Evolutionary conservation across 2,113 vertebrate genomes (phyloP).

Genomic region (Cygnus atratus): DNA sequence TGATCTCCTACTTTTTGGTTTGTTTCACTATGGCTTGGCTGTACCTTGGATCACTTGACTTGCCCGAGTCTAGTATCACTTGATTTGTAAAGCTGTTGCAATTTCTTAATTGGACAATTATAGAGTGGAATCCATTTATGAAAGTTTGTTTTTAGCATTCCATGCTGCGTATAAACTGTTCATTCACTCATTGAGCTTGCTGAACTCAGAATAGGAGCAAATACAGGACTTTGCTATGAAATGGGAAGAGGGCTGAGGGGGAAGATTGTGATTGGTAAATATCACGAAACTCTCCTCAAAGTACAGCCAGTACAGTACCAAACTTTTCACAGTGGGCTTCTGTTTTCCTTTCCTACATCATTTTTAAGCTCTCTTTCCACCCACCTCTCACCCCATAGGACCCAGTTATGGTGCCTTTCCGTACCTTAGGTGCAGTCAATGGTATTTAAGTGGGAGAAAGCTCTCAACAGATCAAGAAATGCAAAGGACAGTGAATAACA

Average conservation of each 20-base stretch:
- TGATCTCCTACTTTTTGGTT: neutral
- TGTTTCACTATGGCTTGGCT: constrained; percentile 38
- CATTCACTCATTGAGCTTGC: neutral
- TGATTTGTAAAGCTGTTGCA: constrained; percentile 22
- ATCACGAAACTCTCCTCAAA: neutral
- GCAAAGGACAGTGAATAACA: neutral
- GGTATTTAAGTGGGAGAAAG: neutral
- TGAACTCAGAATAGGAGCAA: neutral
- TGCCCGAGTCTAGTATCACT: neutral
- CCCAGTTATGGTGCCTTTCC: neutral
- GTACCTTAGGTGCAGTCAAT: neutral
- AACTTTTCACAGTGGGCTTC: neutral
- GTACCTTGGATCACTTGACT: neutral
- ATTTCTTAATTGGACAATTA: constrained; percentile 20
- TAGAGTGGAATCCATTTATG: neutral
- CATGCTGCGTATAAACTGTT: neutral
- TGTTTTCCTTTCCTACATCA: neutral
- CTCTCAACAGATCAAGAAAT: neutral
- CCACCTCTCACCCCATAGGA: neutral
- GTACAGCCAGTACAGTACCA: neutral
- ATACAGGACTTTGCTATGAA: neutral
- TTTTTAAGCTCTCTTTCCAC: neutral
- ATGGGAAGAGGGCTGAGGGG: neutral
- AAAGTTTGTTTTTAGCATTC: neutral
- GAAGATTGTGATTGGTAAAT: neutral